Conservation (phyloP, 2,113 vertebrate genomes). For the Neotoma lepida region DNA sequence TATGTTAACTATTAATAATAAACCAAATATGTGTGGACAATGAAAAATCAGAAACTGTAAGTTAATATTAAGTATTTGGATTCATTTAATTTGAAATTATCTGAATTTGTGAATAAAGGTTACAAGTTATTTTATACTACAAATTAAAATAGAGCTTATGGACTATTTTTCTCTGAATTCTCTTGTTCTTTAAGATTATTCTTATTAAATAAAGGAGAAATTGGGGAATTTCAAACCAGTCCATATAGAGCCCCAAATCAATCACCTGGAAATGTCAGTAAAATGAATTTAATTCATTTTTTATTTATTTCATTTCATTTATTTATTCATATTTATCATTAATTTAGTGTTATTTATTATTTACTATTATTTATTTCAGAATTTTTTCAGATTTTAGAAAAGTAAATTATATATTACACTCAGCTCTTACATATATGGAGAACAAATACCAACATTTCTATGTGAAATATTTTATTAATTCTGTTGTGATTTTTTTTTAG, state of each 20-base stretch:
- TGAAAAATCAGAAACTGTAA: constrained; percentile 56
- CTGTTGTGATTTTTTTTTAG: not conserved
- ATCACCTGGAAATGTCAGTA: not conserved
- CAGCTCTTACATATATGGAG: not conserved
- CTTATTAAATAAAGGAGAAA: constrained; percentile 13
- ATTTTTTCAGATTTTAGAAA: constrained; percentile 17
- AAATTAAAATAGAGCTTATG: not conserved
- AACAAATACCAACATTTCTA: no score
- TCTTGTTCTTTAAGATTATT: not conserved
- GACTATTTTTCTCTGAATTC: constrained; percentile 15
- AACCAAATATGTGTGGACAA: constrained; percentile 52
- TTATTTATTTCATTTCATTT: no score
- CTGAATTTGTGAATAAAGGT: constrained; percentile 37
- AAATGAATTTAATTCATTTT: not conserved
- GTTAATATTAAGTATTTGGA: constrained; percentile 56
- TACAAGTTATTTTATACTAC: constrained; percentile 31
- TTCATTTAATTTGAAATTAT: not conserved
- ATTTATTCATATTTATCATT: no score
- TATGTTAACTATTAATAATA: constrained; percentile 71
- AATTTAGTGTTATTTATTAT: no score
- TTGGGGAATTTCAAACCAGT: not conserved
- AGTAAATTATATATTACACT: not conserved
- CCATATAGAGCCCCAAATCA: not conserved
- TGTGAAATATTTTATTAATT: not conserved
- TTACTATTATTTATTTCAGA: not conserved